These are phyloP conservation scores for human (Homo sapiens) DNA, from an alignment of 2,113 vertebrate species.

Conservation along the genomic window DNA sequence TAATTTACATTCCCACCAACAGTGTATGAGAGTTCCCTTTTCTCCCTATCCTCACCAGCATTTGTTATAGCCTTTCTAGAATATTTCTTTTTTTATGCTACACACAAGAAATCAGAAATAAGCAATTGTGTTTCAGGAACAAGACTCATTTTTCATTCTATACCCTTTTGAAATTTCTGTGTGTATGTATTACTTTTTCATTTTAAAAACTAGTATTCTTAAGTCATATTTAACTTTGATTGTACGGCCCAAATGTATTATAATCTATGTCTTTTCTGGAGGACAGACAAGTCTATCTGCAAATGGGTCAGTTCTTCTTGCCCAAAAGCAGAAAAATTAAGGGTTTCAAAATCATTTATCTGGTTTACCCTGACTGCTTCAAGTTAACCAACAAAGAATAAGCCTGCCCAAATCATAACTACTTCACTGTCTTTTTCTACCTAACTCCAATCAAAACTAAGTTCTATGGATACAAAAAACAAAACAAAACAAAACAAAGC, in stretches of 20 bases:
- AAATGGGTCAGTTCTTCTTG: background rate
- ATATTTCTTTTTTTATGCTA: background rate
- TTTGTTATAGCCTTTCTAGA: background rate
- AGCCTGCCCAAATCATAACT: background rate
- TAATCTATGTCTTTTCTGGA: background rate
- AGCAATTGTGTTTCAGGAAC: background rate
- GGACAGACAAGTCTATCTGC: background rate
- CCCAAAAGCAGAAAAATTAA: background rate
- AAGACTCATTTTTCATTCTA: background rate
- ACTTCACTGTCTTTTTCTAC: background rate
- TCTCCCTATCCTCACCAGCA: no score
- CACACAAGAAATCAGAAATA: background rate
- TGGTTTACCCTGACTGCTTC: background rate
- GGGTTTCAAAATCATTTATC: background rate
- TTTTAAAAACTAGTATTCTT: background rate
- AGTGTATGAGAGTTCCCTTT: no score
- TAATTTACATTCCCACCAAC: no score
- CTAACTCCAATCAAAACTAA: background rate
- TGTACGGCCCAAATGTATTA: background rate
- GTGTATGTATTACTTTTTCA: background rate
- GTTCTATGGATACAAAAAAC: background rate
- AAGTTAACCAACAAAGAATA: conserved; percentile 6
- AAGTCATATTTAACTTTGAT: background rate
- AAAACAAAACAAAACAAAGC: no score
- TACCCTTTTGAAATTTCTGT: background rate